A percentile compares a stretch with the other conserved stretches of the same genome.
These are phyloP conservation scores for Toxonevra muliebris DNA, from an alignment of 2,888 invertebrate species.

Conservation along the genomic window DNA sequence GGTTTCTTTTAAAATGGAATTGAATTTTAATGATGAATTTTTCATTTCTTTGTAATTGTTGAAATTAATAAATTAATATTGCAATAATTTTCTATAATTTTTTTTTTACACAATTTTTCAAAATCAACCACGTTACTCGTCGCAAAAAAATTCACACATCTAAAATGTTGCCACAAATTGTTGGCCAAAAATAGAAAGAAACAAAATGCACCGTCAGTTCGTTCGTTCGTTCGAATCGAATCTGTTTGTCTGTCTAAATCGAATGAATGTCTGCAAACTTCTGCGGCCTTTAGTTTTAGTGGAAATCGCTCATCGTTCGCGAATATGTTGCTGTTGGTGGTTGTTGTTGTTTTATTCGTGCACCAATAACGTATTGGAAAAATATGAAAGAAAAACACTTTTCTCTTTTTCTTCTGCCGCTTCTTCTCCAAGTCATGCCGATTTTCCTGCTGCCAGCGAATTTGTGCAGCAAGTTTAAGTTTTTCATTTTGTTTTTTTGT, in stretches of 20 bases:
- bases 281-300: constrained; percentile 22
- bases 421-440: background rate
- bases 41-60: no score
- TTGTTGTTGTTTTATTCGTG: background rate
- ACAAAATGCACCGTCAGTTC: background rate
- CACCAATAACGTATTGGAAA: constrained; percentile 5
- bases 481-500: constrained; percentile 12
- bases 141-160: background rate
- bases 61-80: no score
- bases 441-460: background rate
- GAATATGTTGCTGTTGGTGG: background rate
- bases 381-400: constrained; percentile 26
- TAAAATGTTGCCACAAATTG: no score
- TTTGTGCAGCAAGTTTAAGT: constrained; percentile 7
- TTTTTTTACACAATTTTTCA: no score
- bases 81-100: no score
- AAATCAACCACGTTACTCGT: no score
- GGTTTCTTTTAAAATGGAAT: no score
- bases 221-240: constrained; percentile 24
- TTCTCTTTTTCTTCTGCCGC: constrained; percentile 26
- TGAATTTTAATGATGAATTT: no score
- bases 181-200: background rate
- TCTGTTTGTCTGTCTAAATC: constrained; percentile 20
- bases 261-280: constrained; percentile 30
- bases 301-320: constrained; percentile 22